phyloP scores from a whole-genome alignment of 2,797 vertebrate genomes.

The Melanotaenia maccullochi region DNA sequence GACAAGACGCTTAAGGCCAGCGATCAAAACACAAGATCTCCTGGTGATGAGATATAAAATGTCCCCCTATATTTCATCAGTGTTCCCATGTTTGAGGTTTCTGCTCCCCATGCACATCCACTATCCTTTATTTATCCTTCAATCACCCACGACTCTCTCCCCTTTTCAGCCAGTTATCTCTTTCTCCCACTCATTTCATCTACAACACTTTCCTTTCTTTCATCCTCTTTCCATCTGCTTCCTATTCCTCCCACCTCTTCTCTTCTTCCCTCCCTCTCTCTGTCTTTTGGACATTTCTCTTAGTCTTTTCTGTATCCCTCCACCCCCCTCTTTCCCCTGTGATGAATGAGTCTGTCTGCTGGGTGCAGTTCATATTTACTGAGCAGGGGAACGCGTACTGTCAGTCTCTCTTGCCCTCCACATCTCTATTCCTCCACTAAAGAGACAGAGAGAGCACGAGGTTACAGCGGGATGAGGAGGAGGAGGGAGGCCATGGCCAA shows the following conservation, averaged over 20 bases:
- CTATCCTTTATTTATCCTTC: conserved; percentile 72
- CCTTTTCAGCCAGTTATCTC: conserved; percentile 65
- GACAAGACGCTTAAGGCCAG: conserved; percentile 49
- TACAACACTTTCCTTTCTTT: conserved; percentile 77
- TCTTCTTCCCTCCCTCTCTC: conserved; percentile 53
- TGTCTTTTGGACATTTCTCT: conserved; percentile 76
- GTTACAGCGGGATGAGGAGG: conserved; percentile 75
- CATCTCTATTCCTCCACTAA: conserved; percentile 85
- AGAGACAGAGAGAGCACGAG: conserved; percentile 84
- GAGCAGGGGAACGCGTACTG: conserved; percentile 86
- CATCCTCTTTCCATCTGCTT: conserved; percentile 78
- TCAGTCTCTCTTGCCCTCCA: conserved; percentile 85
- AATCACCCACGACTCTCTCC: conserved; percentile 62
- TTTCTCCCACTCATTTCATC: conserved; percentile 74
- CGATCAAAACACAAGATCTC: conserved; percentile 47
- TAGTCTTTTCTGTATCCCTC: conserved; percentile 63
- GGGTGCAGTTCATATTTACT: conserved; percentile 88
- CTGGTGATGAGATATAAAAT: conserved; percentile 67
- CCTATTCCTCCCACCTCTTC: conserved; percentile 76
- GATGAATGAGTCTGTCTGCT: conserved; percentile 88
- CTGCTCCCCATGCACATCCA: conserved; percentile 59
- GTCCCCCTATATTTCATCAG: conserved; percentile 66
- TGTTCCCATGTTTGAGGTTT: conserved; percentile 55
- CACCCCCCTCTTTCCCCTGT: conserved; percentile 77
- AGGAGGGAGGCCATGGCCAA: conserved; percentile 71